Percentiles rank a stretch among this genome's conserved stretches.
phyloP scores from a whole-genome alignment of 2,888 invertebrate genomes.

The Tiliacea citrago region DNA sequence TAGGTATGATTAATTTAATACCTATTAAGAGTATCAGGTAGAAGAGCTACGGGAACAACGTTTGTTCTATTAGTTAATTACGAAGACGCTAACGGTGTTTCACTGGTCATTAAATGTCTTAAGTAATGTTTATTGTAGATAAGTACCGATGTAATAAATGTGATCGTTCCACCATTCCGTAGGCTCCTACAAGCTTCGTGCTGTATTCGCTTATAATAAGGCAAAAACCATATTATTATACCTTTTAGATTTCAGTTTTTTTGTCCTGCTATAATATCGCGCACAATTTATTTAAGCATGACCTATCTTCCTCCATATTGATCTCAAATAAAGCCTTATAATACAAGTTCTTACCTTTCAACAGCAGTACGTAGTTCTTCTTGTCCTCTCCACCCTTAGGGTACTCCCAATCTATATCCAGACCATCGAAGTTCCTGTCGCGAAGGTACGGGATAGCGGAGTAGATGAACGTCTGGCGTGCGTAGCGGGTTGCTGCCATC shows the following conservation, averaged over 20 bases:
- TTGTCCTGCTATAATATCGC: background rate
- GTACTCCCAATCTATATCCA: conserved; percentile 98
- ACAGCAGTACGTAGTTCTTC: conserved; percentile 96
- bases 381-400: conserved; percentile 98
- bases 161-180: background rate
- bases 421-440: conserved; percentile 96
- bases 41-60: no score
- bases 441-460: conserved; percentile 97
- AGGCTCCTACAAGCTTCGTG: background rate
- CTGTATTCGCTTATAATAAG: background rate
- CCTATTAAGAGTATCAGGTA: background rate
- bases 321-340: background rate
- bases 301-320: no score
- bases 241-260: background rate
- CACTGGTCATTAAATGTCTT: background rate
- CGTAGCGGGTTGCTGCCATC: conserved; percentile 96
- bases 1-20: conserved; percentile 1
- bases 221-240: background rate
- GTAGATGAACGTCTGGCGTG: conserved; percentile 98
- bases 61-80: conserved; percentile 16
- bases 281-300: background rate
- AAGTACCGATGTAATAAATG: background rate
- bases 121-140: conserved; percentile 5
- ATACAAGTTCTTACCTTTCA: conserved; percentile 92
- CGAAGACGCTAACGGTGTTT: background rate